Evolutionary conservation across 2,797 vertebrate genomes (phyloP).

Genomic region (Gallinago nigripennis): DNA sequence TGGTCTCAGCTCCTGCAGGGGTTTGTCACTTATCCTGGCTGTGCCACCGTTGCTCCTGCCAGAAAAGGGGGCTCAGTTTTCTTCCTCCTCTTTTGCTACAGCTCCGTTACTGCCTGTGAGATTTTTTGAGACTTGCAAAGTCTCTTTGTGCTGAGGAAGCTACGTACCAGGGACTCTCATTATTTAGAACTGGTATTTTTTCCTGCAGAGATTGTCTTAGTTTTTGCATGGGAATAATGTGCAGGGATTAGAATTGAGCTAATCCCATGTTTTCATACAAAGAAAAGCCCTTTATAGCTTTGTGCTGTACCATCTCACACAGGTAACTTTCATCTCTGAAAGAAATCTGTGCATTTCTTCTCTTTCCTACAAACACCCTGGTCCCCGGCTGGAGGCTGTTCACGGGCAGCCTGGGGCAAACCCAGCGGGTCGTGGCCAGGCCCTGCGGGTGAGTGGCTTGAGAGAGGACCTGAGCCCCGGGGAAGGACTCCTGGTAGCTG

Average conservation of each 20-base stretch:
- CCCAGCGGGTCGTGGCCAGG: neutral
- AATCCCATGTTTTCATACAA: neutral
- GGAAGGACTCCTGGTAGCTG: neutral
- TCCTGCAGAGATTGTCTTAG: neutral
- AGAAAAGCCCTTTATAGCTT: conserved; percentile 3
- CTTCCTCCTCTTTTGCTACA: neutral
- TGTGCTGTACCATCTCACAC: neutral
- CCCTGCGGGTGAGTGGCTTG: neutral
- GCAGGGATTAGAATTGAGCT: conserved; percentile 1
- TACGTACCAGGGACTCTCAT: neutral
- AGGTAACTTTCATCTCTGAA: neutral
- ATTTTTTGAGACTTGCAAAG: neutral
- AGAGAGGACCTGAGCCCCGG: neutral
- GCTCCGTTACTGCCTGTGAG: neutral
- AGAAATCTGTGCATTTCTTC: neutral
- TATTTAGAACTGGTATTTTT: neutral
- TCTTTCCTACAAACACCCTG: neutral
- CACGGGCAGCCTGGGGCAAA: neutral
- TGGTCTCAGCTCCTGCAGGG: neutral
- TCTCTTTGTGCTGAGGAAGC: neutral
- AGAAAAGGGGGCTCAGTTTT: neutral
- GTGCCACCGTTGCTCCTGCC: neutral
- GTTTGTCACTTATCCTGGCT: neutral
- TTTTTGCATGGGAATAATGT: neutral
- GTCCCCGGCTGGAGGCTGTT: neutral